Conservation (phyloP, 2,797 vertebrate genomes). For the Acipenser ruthenus region DNA sequence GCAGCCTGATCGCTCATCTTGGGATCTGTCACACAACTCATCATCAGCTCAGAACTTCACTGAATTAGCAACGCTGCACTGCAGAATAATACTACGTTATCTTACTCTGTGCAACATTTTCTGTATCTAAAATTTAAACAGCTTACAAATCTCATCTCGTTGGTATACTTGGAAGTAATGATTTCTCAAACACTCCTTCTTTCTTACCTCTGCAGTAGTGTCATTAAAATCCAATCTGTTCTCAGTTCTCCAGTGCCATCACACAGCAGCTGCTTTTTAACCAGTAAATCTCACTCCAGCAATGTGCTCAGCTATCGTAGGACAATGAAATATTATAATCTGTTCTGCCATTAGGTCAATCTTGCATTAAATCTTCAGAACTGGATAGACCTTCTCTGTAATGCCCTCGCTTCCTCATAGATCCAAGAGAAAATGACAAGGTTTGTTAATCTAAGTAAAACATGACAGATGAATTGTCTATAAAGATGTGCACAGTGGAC, state of each 20-base stretch:
- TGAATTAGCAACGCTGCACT: not conserved
- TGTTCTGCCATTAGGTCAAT: too few relatives aligned
- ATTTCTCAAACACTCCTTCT: not conserved
- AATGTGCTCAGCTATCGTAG: too few relatives aligned
- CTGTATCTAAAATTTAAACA: not conserved
- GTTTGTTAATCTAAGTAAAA: too few relatives aligned
- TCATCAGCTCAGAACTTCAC: not conserved
- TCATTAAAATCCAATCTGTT: not conserved
- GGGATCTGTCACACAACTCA: not conserved
- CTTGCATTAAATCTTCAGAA: too few relatives aligned
- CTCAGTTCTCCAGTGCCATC: not conserved
- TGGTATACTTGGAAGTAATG: not conserved
- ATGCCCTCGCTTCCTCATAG: too few relatives aligned
- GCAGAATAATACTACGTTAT: not conserved
- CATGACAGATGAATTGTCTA: too few relatives aligned
- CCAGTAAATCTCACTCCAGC: too few relatives aligned
- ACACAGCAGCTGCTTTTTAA: too few relatives aligned
- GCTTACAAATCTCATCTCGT: not conserved
- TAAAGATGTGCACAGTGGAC: too few relatives aligned
- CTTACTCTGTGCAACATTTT: not conserved
- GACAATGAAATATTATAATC: too few relatives aligned
- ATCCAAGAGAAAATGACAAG: too few relatives aligned
- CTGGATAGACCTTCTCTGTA: too few relatives aligned
- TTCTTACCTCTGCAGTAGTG: not conserved
- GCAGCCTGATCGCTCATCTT: not conserved